phyloP scores from a whole-genome alignment of 2,888 invertebrate species.

The Caenorhabditis macrosperma region DNA sequence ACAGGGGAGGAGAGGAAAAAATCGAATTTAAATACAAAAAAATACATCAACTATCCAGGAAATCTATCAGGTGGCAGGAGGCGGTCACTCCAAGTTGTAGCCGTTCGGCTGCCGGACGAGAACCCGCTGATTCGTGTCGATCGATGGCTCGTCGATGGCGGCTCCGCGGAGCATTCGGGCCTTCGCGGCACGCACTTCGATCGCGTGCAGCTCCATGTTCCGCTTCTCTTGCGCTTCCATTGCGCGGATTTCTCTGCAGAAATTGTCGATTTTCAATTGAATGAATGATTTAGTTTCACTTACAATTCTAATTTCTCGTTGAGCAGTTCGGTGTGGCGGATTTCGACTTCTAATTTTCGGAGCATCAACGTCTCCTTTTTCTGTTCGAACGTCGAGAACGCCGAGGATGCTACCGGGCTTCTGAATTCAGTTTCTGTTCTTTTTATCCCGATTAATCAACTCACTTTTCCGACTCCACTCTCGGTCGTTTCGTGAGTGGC shows the following conservation, averaged over 20 bases:
- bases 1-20: background rate
- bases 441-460: background rate
- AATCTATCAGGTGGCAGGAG: background rate
- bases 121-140: slow-evolving; percentile 36
- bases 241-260: slow-evolving; percentile 58
- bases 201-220: slow-evolving; percentile 39
- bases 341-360: slow-evolving; percentile 51
- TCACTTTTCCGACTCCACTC: slow-evolving; percentile 47
- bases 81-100: slow-evolving; percentile 34
- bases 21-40: background rate
- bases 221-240: slow-evolving; percentile 47
- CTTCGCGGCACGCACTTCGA: slow-evolving; percentile 53
- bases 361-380: slow-evolving; percentile 45
- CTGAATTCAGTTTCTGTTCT: no score
- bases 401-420: slow-evolving; percentile 34
- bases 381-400: slow-evolving; percentile 35
- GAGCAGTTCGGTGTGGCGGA: slow-evolving; percentile 46
- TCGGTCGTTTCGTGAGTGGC: slow-evolving; percentile 22
- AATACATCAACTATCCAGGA: background rate
- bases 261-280: background rate
- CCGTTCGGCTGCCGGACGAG: slow-evolving; percentile 47
- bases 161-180: slow-evolving; percentile 47
- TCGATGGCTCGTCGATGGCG: slow-evolving; percentile 54
- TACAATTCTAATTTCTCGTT: slow-evolving; percentile 58
- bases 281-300: background rate